These are phyloP conservation scores for Elachura formosa DNA, from an alignment of 2,113 vertebrate species.

Conservation along the genomic window DNA sequence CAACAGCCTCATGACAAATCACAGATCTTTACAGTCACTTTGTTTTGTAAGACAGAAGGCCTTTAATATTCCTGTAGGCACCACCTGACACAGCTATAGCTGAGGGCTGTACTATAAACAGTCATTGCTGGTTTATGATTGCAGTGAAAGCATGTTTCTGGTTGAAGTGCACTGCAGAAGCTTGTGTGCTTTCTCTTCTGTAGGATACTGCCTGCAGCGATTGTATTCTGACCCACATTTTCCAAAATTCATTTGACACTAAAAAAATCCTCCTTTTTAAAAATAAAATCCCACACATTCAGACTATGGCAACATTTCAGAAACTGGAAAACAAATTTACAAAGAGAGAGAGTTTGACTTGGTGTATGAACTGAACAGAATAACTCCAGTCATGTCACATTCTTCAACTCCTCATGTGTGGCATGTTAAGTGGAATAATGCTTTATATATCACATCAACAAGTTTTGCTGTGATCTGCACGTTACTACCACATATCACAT, in stretches of 20 bases:
- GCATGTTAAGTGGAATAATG: conserved; percentile 41
- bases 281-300: not conserved
- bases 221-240: not conserved
- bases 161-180: not conserved
- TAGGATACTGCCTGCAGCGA: not conserved
- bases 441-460: conserved; percentile 49
- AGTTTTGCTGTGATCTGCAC: no score
- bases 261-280: not conserved
- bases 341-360: not conserved
- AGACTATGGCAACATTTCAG: not conserved
- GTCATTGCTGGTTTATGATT: not conserved
- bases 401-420: conserved; percentile 19
- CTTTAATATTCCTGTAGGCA: not conserved
- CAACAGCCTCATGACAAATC: not conserved
- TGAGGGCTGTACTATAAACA: not conserved
- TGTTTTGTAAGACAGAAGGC: not conserved
- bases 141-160: not conserved
- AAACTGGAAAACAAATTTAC: not conserved
- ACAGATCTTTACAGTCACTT: not conserved
- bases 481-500: no score
- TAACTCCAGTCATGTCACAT: not conserved
- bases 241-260: not conserved
- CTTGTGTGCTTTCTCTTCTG: not conserved
- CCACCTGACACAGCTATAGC: not conserved
- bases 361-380: not conserved